Evolutionary conservation across 2,888 invertebrate species (phyloP), one percentile per base, ranked within the genome.

Genomic region (Bembecia ichneumoniformis): DNA sequence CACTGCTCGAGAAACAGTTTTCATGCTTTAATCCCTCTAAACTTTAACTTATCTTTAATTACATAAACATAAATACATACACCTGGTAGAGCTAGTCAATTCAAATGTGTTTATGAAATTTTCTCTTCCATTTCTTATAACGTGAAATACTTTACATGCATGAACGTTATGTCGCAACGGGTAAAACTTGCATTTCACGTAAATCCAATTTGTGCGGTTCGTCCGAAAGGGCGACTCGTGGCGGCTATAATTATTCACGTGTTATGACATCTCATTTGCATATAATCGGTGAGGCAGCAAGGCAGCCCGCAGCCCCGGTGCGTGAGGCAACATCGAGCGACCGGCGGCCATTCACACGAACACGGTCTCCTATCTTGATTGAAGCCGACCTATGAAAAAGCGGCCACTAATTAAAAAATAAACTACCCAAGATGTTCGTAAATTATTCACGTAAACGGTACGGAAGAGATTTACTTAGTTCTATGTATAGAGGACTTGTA

Each of bases 191-290:
- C 79, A 70, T 82, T 82, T 80, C 82, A 83, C 73, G 80, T 80
- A 84, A 83, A 83, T 80, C 83, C 75, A 86, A 83, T 84, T 84
- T 84, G 82, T 77, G 79, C 65, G 78, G 70, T 59, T 72, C 72
- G 74, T 72, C 73, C 76, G 74, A 83, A 83, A 83, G 86, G 83
- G 86, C 72, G 78, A 84, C 68, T 75, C 81, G 81, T 80, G 79
- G 81, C 70, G 73, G 76, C 68, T 72, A 82, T 84, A 82, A 87
- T 87, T 87, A 87, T 86, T 87, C 87, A 86, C 77, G 67, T 84
- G 83, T 87, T 87, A 87, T 87, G 87, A 87, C 87, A 84, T 86
- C 81, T 75, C 77, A 87, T 87, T 87, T 83, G 76, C 83, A 87
- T 87, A 86, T 87, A 87, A 87, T 86, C 87, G 86, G 68, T 69